A percentile compares a stretch with the other conserved stretches of the same genome.
Conservation (phyloP, 2,888 invertebrate species). For the Troglohyphantes excavatus region DNA sequence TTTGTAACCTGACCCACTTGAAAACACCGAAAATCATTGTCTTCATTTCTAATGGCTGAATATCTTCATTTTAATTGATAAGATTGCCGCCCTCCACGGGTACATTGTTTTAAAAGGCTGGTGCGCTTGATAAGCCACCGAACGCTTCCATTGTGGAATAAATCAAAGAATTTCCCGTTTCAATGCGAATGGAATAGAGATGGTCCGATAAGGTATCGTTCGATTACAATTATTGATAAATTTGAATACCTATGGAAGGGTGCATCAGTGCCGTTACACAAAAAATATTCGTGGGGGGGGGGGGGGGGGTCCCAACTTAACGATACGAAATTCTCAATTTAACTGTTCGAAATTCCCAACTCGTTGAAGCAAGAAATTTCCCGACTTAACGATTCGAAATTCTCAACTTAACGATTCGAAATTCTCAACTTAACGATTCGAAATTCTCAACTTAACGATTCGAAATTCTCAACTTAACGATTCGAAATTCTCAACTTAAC, state of each 20-base stretch:
- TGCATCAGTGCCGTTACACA: no score
- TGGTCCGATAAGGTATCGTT: constrained; percentile 11
- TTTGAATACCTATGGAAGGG: background rate
- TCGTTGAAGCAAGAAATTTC: no score
- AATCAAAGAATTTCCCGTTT: background rate
- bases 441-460: no score
- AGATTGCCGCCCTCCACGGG: background rate
- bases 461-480: no score
- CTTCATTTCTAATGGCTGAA: constrained; percentile 35
- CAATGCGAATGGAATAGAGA: background rate
- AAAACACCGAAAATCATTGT: constrained; percentile 49
- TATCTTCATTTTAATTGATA: constrained; percentile 51
- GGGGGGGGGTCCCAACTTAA: no score
- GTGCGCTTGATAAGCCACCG: constrained; percentile 12
- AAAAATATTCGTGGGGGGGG: no score
- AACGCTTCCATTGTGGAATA: constrained; percentile 11
- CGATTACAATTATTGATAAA: constrained; percentile 25
- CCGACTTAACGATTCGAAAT: no score
- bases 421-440: no score
- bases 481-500: no score
- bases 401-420: no score
- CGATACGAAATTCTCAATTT: no score
- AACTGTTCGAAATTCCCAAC: no score
- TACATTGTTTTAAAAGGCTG: constrained; percentile 8
- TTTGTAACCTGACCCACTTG: constrained; percentile 53